Conservation (phyloP, 2,888 invertebrate genomes). For the Scaptomyza flava region DNA sequence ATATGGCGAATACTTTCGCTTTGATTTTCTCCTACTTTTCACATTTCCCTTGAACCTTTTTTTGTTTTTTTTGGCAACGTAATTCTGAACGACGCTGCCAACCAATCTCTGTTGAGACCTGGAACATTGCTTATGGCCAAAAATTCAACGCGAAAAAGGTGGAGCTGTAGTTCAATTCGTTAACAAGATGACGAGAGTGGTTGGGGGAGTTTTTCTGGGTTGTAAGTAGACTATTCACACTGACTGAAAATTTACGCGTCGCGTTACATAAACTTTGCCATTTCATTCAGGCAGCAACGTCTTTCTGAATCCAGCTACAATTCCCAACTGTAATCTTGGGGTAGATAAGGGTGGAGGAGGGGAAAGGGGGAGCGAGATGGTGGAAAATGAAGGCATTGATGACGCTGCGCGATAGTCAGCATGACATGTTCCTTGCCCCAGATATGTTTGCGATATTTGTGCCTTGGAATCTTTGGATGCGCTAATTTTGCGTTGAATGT, state of each 20-base stretch:
- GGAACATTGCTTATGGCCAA: slow-evolving; percentile 37
- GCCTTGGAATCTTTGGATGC: slow-evolving; percentile 48
- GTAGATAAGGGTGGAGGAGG: not conserved
- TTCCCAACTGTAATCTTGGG: not conserved
- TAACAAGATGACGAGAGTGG: slow-evolving; percentile 49
- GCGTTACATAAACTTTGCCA: slow-evolving; percentile 70
- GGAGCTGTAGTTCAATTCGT: slow-evolving; percentile 78
- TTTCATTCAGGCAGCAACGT: slow-evolving; percentile 49
- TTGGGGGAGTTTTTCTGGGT: not conserved
- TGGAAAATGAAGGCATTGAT: slow-evolving; percentile 35
- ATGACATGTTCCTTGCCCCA: slow-evolving; percentile 60
- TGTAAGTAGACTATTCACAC: slow-evolving; percentile 2
- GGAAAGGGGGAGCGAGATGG: not conserved
- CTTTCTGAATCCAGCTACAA: slow-evolving; percentile 8
- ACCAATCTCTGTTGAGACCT: slow-evolving; percentile 67
- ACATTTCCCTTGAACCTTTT: slow-evolving; percentile 35
- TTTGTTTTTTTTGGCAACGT: slow-evolving; percentile 57
- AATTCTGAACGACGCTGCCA: slow-evolving; percentile 42
- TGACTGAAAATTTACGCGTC: slow-evolving; percentile 73
- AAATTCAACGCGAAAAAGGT: slow-evolving; percentile 68
- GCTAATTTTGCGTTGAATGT: slow-evolving; percentile 62
- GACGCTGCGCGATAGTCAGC: slow-evolving; percentile 64
- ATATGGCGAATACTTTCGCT: slow-evolving; percentile 49
- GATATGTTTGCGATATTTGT: slow-evolving; percentile 13
- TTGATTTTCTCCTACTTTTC: slow-evolving; percentile 41